Conservation (phyloP, 2,797 vertebrate genomes). For the Cyprinella venusta region DNA sequence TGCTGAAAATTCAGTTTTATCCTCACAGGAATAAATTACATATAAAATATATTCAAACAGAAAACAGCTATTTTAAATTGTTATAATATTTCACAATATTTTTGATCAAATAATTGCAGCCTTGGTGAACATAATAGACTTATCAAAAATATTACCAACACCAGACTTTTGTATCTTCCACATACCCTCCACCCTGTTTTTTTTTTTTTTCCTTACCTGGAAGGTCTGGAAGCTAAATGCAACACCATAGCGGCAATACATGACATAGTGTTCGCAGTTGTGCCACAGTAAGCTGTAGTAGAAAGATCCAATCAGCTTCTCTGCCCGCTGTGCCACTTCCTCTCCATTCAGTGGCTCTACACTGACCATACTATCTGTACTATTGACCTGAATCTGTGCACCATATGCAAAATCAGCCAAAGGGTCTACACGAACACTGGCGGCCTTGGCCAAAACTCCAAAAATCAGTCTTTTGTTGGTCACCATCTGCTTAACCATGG, state of each 20-base stretch:
- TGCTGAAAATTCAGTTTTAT: not conserved
- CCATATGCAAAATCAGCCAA: constrained; percentile 92
- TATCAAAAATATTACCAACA: not conserved
- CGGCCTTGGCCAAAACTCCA: constrained; percentile 84
- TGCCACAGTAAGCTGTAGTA: constrained; percentile 94
- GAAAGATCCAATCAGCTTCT: constrained; percentile 85
- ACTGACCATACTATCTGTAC: constrained; percentile 83
- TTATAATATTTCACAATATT: not conserved
- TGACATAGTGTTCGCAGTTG: constrained; percentile 98
- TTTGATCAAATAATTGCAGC: not conserved
- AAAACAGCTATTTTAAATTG: not conserved
- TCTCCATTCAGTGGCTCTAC: constrained; percentile 81
- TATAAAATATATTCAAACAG: not conserved
- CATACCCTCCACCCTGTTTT: not conserved
- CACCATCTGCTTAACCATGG: constrained; percentile 81
- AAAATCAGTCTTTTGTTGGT: constrained; percentile 90
- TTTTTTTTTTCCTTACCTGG: constrained; percentile 79
- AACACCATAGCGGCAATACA: constrained; percentile 91
- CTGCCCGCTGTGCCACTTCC: constrained; percentile 85
- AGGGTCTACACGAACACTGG: constrained; percentile 90
- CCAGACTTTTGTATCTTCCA: not conserved
- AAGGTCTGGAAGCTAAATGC: constrained; percentile 91
- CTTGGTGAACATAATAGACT: not conserved
- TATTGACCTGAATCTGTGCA: constrained; percentile 87
- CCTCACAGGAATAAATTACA: not conserved